phyloP scores from a whole-genome alignment of 2,113 vertebrate species.

The Crotalus helleri region DNA sequence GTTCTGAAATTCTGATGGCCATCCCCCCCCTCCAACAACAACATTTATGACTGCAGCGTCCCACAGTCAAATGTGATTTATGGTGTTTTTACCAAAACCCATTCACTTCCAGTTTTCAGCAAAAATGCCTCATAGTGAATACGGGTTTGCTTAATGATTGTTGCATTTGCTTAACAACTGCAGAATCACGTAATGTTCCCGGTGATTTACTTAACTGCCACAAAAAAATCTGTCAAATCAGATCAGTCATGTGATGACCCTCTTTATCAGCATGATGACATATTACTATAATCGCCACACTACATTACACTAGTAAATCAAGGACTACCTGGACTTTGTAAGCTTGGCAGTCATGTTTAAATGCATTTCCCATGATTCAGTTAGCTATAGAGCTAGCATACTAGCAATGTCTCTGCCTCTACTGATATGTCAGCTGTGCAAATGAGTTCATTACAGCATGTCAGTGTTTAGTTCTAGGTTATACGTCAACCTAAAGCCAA shows the following conservation, averaged over 20 bases:
- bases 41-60: not conserved
- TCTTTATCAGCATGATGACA: not conserved
- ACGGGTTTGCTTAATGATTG: not conserved
- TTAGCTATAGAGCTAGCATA: not conserved
- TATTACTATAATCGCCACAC: not conserved
- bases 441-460: not conserved
- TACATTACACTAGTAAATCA: not conserved
- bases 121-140: not conserved
- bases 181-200: not conserved
- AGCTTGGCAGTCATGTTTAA: not conserved
- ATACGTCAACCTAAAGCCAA: not conserved
- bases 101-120: not conserved
- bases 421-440: not conserved
- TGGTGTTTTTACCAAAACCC: not conserved
- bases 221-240: not conserved
- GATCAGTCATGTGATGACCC: not conserved
- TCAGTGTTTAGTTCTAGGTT: not conserved
- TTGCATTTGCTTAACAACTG: not conserved
- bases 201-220: not conserved
- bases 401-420: too few relatives aligned
- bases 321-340: not conserved
- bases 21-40: not conserved
- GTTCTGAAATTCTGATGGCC: not conserved
- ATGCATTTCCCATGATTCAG: not conserved
- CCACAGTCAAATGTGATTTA: not conserved